A percentile compares a stretch with the other conserved stretches of the same genome.
These are phyloP conservation scores for Eretmochelys imbricata DNA, from an alignment of 2,113 vertebrate genomes.

Conservation along the genomic window DNA sequence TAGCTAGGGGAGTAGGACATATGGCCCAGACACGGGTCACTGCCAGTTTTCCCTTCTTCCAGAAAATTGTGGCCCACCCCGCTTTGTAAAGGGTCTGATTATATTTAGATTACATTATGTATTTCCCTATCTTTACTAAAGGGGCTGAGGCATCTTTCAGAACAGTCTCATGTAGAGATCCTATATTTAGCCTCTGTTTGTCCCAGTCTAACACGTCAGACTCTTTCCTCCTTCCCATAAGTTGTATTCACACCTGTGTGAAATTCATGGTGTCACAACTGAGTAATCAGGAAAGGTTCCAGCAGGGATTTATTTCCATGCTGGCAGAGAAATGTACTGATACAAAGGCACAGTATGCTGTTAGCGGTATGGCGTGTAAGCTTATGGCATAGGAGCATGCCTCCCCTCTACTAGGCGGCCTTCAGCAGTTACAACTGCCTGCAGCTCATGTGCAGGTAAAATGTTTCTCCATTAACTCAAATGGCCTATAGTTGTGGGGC, in stretches of 20 bases:
- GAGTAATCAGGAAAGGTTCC: background rate
- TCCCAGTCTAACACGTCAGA: background rate
- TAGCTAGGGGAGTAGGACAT: background rate
- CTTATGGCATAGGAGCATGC: background rate
- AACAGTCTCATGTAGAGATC: background rate
- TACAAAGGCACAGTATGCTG: background rate
- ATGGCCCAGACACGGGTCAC: background rate
- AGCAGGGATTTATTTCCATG: background rate
- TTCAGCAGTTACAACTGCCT: background rate
- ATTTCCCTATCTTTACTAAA: background rate
- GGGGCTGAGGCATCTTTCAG: background rate
- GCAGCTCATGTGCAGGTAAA: background rate
- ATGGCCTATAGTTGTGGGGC: background rate
- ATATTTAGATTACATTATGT: background rate
- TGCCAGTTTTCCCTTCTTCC: background rate
- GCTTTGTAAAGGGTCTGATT: background rate
- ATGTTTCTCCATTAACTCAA: background rate
- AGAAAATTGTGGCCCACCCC: background rate
- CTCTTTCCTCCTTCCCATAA: background rate
- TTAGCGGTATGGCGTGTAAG: no score
- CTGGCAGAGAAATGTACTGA: background rate
- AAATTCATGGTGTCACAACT: background rate
- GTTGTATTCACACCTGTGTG: background rate
- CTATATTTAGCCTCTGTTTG: background rate
- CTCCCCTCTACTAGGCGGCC: background rate